These are phyloP conservation scores for Electrona antarctica DNA, from an alignment of 2,113 vertebrate species.

Conservation along the genomic window DNA sequence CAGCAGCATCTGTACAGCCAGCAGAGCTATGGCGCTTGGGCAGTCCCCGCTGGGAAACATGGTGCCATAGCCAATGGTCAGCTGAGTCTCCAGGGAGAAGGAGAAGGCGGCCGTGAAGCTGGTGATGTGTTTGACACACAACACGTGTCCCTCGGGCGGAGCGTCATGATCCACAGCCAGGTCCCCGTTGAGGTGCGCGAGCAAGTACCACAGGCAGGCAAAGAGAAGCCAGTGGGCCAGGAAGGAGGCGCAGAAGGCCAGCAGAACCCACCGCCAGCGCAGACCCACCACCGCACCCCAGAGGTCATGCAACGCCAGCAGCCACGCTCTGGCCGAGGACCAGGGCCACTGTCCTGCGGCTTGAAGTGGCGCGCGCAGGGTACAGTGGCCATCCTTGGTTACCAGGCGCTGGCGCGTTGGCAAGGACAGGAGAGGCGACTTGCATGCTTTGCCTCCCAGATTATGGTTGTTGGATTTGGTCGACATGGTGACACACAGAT, in stretches of 20 bases:
- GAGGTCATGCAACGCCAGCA: conserved; percentile 85
- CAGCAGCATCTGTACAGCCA: conserved; percentile 96
- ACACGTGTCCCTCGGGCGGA: conserved; percentile 91
- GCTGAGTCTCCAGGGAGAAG: conserved; percentile 96
- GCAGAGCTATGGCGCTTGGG: conserved; percentile 90
- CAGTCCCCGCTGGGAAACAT: conserved; percentile 98
- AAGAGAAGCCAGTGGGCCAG: conserved; percentile 96
- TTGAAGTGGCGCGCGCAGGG: conserved; percentile 54
- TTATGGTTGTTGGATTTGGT: conserved; percentile 65
- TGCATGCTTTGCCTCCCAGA: conserved; percentile 81
- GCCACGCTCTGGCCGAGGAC: conserved; percentile 77
- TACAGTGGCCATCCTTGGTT: conserved; percentile 92
- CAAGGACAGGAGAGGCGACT: conserved; percentile 82
- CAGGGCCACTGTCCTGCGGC: conserved; percentile 50
- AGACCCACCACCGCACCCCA: conserved; percentile 95
- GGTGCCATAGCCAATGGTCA: conserved; percentile 97
- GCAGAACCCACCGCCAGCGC: conserved; percentile 96
- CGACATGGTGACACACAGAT: conserved; percentile 55
- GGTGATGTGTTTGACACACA: conserved; percentile 95
- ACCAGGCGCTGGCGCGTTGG: conserved; percentile 82
- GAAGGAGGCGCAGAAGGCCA: conserved; percentile 93
- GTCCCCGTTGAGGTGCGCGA: conserved; percentile 94
- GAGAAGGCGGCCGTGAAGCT: conserved; percentile 97
- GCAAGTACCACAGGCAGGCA: conserved; percentile 94
- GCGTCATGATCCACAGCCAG: conserved; percentile 90